Conservation (phyloP, 1,140 invertebrate species). For the Lepidotrigona ventralis region DNA sequence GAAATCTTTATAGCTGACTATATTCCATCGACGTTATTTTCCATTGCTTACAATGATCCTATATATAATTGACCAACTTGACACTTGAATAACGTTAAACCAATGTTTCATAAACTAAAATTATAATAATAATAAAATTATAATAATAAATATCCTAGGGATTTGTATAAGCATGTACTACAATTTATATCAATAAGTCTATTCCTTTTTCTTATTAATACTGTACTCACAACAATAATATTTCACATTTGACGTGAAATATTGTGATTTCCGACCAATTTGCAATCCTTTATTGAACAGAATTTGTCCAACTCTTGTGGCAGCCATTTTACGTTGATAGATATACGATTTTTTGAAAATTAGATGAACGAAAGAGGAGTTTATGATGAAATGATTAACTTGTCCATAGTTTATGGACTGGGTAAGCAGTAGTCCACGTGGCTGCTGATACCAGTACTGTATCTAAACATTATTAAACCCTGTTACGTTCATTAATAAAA, state of each 20-base stretch:
- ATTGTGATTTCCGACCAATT: conserved; percentile 42
- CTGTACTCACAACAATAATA: conserved; percentile 70
- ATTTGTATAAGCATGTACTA: neutral
- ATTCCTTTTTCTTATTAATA: neutral
- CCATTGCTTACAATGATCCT: too few relatives aligned
- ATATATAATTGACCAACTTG: neutral
- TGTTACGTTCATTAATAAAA: neutral
- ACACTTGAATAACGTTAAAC: neutral
- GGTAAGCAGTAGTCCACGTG: neutral
- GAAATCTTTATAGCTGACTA: neutral
- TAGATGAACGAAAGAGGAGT: neutral
- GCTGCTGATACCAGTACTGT: conserved; percentile 1
- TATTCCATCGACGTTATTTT: too few relatives aligned
- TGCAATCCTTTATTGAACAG: conserved; percentile 51
- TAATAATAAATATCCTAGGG: neutral
- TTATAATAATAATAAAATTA: neutral
- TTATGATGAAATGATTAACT: neutral
- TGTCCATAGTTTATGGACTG: neutral
- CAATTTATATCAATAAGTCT: neutral
- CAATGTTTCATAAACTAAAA: neutral
- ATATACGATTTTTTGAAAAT: neutral
- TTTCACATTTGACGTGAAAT: conserved; percentile 54
- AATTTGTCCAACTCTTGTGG: conserved; percentile 51
- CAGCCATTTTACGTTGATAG: conserved; percentile 46
- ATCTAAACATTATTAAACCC: neutral